phyloP scores from a whole-genome alignment of 2,113 vertebrate species.

The Pycnonotus jocosus region DNA sequence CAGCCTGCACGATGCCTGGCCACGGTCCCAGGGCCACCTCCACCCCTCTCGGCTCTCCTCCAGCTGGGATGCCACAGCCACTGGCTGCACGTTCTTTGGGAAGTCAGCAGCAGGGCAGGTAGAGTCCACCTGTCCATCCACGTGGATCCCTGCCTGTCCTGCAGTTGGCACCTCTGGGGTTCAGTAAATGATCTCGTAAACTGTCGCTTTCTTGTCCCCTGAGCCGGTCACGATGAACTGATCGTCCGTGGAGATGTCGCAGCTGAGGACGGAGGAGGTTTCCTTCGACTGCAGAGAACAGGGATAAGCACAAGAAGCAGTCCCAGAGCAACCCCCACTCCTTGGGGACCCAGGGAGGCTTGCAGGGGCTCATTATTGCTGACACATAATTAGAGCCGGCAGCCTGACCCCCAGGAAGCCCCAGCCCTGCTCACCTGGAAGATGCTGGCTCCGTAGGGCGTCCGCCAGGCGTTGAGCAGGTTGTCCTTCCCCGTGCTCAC shows the following conservation, averaged over 20 bases:
- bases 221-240: constrained; percentile 98
- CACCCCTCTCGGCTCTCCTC: background rate
- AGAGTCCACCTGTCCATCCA: background rate
- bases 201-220: constrained; percentile 96
- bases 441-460: constrained; percentile 77
- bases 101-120: background rate
- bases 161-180: background rate
- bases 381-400: background rate
- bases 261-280: constrained; percentile 94
- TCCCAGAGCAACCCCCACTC: fast-evolving
- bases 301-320: background rate
- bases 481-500: constrained; percentile 86
- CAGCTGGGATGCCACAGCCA: background rate
- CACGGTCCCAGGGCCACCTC: background rate
- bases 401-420: background rate
- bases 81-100: background rate
- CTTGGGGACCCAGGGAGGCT: background rate
- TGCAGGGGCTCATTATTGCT: background rate
- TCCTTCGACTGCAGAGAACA: constrained; percentile 84
- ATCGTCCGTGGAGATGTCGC: constrained; percentile 93
- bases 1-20: background rate
- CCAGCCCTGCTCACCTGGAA: constrained; percentile 81
- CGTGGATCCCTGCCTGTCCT: background rate
- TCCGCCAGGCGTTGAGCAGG: constrained; percentile 79
- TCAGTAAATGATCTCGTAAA: constrained; percentile 98